Evolutionary conservation across 2,113 vertebrate genomes (phyloP).

Genomic region (Choloepus hoffmanni): DNA sequence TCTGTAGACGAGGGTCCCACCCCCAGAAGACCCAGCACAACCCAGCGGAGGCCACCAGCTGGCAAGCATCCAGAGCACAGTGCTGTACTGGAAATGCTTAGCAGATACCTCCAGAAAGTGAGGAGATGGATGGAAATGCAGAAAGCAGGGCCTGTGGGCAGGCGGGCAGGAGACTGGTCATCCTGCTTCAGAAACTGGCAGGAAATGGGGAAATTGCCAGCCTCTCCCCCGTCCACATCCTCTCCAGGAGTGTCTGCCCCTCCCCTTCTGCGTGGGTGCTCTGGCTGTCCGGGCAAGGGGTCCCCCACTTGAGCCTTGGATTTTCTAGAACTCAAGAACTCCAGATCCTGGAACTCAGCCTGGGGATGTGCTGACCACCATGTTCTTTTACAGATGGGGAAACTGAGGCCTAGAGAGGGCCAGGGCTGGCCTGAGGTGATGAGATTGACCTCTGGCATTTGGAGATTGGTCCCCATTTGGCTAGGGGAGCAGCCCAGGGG

Average conservation of each 20-base stretch:
- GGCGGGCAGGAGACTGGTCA: neutral
- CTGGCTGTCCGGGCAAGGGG: neutral
- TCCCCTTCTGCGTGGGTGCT: neutral
- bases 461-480: neutral
- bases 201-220: neutral
- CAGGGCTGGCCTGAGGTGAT: neutral
- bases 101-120: neutral
- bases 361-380: too few relatives aligned
- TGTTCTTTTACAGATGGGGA: neutral
- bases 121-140: neutral
- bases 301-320: neutral
- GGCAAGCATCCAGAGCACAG: neutral
- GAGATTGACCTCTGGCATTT: neutral
- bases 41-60: neutral
- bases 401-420: neutral
- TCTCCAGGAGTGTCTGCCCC: neutral
- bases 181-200: neutral
- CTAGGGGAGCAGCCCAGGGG: too few relatives aligned
- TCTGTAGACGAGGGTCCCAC: neutral
- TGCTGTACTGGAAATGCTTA: neutral
- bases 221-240: neutral
- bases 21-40: neutral
- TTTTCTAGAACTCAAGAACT: neutral
- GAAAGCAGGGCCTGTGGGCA: rapidly evolving
- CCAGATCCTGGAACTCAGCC: neutral